Conservation (phyloP, 2,797 vertebrate species). For the Chloroceryle inda region DNA sequence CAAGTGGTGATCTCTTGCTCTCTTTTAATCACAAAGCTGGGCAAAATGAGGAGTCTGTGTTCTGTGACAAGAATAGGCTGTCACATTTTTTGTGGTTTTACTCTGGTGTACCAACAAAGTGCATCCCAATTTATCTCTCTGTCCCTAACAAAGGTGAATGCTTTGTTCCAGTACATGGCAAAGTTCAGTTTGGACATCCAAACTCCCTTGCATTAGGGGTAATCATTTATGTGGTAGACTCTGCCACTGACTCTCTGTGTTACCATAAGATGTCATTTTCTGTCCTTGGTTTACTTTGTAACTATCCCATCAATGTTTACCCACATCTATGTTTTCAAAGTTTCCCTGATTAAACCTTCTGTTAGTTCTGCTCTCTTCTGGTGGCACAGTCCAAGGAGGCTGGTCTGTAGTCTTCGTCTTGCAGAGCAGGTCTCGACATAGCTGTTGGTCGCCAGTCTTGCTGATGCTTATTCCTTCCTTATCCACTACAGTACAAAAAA, state of each 20-base stretch:
- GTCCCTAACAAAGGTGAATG: background rate
- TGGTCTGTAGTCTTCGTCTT: background rate
- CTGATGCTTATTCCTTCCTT: background rate
- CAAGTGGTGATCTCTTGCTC: background rate
- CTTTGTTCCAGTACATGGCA: background rate
- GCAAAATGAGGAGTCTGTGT: background rate
- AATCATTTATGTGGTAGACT: background rate
- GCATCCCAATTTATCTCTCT: background rate
- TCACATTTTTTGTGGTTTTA: background rate
- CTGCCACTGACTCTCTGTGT: fast-evolving
- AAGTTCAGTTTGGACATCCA: background rate
- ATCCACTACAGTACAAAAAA: background rate
- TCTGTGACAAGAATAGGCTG: background rate
- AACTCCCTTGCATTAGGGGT: background rate
- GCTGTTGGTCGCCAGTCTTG: background rate
- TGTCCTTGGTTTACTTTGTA: background rate
- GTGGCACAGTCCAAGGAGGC: background rate
- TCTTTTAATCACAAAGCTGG: background rate
- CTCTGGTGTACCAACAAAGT: background rate
- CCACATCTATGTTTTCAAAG: background rate
- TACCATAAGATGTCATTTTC: background rate
- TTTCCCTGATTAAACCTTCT: background rate
- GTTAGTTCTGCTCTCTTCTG: background rate
- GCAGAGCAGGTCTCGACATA: background rate
- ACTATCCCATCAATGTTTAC: background rate